Percentiles rank a stretch among this genome's conserved stretches.
These are phyloP conservation scores for Dioctria linearis DNA, from an alignment of 2,888 invertebrate species.

Conservation along the genomic window DNA sequence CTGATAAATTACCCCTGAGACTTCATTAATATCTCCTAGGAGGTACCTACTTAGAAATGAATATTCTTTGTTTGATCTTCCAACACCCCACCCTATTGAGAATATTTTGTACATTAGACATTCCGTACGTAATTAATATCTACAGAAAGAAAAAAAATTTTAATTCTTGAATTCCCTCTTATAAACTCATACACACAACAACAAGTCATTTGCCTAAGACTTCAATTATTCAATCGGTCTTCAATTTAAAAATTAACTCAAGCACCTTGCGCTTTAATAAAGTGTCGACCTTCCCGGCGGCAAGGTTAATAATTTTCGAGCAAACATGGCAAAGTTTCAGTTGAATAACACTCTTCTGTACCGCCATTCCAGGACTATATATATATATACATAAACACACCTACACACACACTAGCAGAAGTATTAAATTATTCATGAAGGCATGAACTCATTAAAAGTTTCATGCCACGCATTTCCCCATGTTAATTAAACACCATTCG, in stretches of 20 bases:
- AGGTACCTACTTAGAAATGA: too few species aligned
- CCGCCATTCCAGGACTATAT: too few species aligned
- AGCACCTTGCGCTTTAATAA: conserved; percentile 13
- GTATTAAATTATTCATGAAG: conserved; percentile 56
- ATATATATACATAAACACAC: too few species aligned
- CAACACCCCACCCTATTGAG: too few species aligned
- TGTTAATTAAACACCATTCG: conserved; percentile 56
- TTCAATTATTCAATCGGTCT: conserved; percentile 32
- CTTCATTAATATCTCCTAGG: too few species aligned
- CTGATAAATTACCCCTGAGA: too few species aligned
- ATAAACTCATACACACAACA: neutral
- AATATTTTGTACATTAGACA: too few species aligned
- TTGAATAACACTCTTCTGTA: conserved; percentile 16
- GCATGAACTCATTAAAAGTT: conserved; percentile 57
- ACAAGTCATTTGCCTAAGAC: neutral
- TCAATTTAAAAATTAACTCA: conserved; percentile 35
- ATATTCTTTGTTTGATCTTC: too few species aligned
- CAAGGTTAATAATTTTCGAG: conserved; percentile 42
- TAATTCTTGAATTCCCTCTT: too few species aligned
- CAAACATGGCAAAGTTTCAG: conserved; percentile 32
- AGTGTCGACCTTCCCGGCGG: conserved; percentile 38
- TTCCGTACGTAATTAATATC: too few species aligned
- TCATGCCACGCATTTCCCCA: conserved; percentile 53
- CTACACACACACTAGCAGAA: conserved; percentile 18
- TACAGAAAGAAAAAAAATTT: too few species aligned